phyloP scores from a whole-genome alignment of 2,797 vertebrate species.

The Ispidina lecontei region DNA sequence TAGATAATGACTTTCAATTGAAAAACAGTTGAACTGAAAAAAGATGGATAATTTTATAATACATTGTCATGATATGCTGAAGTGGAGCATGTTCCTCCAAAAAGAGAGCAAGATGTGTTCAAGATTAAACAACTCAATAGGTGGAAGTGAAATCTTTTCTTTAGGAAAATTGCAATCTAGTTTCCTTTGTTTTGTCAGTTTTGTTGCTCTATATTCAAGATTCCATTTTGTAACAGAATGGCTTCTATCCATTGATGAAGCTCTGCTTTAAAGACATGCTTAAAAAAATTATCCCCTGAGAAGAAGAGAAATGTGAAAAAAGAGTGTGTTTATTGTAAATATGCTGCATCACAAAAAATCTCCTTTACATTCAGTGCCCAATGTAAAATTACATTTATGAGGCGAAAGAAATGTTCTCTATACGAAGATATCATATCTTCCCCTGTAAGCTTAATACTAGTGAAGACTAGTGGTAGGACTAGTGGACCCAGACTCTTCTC shows the following conservation, averaged over 20 bases:
- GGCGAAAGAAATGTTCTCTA: background rate
- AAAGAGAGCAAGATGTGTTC: background rate
- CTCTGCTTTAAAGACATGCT: background rate
- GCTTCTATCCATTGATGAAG: background rate
- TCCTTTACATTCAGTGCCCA: background rate
- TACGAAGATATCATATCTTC: background rate
- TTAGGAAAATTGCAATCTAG: background rate
- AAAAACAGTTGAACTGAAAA: background rate
- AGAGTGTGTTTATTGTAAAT: background rate
- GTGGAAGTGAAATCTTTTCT: background rate
- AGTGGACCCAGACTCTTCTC: too few relatives aligned
- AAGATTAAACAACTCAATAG: background rate
- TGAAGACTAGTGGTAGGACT: background rate
- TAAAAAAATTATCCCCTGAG: background rate
- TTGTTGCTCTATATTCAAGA: background rate
- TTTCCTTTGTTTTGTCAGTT: slow-evolving; percentile 1
- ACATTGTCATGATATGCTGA: background rate
- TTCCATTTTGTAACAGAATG: background rate
- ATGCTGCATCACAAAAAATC: background rate
- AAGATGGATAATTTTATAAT: background rate
- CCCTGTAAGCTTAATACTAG: background rate
- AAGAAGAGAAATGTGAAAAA: background rate
- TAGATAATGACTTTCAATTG: slow-evolving; percentile 7
- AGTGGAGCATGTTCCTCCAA: background rate
- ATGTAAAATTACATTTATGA: background rate